Percentiles rank a stretch among this genome's conserved stretches.
Evolutionary conservation across 2,888 invertebrate genomes (phyloP).

Genomic region (Marasmarcha lunaedactyla): DNA sequence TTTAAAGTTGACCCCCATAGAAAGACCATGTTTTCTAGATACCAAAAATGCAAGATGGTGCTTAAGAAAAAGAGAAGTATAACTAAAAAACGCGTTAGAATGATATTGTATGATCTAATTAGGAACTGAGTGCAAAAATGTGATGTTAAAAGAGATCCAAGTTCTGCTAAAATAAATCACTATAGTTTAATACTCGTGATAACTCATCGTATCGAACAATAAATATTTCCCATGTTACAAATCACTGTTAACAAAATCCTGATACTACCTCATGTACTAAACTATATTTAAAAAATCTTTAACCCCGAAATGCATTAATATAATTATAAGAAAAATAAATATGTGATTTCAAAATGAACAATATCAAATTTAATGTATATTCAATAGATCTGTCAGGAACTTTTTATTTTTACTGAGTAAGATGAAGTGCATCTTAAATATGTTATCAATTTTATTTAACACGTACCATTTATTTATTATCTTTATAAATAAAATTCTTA

Average conservation of each 20-base stretch:
- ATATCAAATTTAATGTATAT: conserved; percentile 7
- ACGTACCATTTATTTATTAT: background rate
- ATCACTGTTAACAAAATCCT: too few species aligned
- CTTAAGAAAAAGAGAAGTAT: conserved; percentile 32
- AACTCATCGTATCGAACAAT: too few species aligned
- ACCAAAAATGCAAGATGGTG: conserved; percentile 17
- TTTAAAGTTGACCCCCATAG: too few species aligned
- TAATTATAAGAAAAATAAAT: conserved; percentile 23
- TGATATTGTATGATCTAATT: conserved; percentile 53
- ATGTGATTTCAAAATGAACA: conserved; percentile 11
- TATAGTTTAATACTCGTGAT: too few species aligned
- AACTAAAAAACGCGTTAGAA: conserved; percentile 32
- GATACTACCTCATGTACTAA: too few species aligned
- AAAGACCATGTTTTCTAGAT: conserved; percentile 17
- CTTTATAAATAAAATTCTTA: conserved; percentile 3
- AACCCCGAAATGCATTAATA: conserved; percentile 3
- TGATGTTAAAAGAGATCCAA: conserved; percentile 56
- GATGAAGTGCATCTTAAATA: conserved; percentile 5
- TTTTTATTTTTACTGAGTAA: conserved; percentile 17
- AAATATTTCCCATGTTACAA: too few species aligned
- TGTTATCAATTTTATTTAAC: background rate
- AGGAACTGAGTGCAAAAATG: conserved; percentile 66
- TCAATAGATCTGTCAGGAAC: conserved; percentile 28
- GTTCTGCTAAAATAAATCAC: conserved; percentile 14
- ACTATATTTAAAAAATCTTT: too few species aligned